A percentile compares a stretch with the other conserved stretches of the same genome.
Evolutionary conservation across 2,888 invertebrate genomes (phyloP).

Genomic region (Zeuzera pyrina): DNA sequence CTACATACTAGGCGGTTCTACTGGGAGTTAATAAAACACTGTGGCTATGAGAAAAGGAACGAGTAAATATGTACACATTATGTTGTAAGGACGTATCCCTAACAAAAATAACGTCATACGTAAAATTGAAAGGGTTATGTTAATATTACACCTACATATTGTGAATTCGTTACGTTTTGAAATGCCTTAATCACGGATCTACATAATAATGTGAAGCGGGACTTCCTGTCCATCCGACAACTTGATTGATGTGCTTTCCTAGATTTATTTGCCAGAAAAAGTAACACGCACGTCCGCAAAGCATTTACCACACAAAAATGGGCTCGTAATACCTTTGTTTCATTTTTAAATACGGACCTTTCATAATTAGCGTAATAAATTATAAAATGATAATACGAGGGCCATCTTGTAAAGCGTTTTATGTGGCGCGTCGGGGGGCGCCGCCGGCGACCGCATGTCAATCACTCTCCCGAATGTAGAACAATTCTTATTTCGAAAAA

Average conservation of each 20-base stretch:
- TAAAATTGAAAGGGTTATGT: slow-evolving; percentile 38
- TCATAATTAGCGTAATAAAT: slow-evolving; percentile 73
- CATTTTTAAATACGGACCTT: slow-evolving; percentile 65
- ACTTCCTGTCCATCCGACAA: slow-evolving; percentile 66
- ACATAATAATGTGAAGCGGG: slow-evolving; percentile 62
- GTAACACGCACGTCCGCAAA: slow-evolving; percentile 59
- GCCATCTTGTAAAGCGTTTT: slow-evolving; percentile 65
- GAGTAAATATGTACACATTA: too few species aligned
- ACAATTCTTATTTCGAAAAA: slow-evolving; percentile 70
- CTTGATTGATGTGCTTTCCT: slow-evolving; percentile 68
- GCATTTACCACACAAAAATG: slow-evolving; percentile 53
- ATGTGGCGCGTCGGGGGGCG: slow-evolving; percentile 57
- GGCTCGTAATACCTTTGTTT: slow-evolving; percentile 63
- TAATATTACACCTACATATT: slow-evolving; percentile 42
- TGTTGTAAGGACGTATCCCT: too few species aligned
- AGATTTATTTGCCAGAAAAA: slow-evolving; percentile 65
- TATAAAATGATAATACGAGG: slow-evolving; percentile 69
- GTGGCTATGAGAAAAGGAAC: too few species aligned
- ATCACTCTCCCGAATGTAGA: slow-evolving; percentile 68
- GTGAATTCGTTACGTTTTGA: slow-evolving; percentile 61
- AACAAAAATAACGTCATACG: neutral
- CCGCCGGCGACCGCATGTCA: slow-evolving; percentile 66
- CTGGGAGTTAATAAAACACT: too few species aligned
- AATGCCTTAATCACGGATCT: slow-evolving; percentile 64
- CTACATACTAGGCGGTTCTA: too few species aligned